Base-by-base conservation (phyloP, 2,113 vertebrate genomes). In the Empidonax alnorum region DNA sequence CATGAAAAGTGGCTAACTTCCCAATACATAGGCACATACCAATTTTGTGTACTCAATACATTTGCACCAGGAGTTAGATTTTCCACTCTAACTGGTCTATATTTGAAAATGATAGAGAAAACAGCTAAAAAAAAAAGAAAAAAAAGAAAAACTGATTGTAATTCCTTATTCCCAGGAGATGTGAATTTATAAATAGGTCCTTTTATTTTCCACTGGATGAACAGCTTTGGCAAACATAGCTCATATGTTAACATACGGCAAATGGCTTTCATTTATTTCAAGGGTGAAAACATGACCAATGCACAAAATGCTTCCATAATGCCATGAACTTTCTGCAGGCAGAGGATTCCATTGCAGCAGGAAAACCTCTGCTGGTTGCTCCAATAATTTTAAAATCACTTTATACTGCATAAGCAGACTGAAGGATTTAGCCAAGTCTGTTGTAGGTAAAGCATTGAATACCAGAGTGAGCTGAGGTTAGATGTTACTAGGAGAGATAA, bases 11-110 rank as follows among this genome's bases (percentile, higher is more conserved):
- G 73, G 91, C 78, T 93, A 92, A 89, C 66, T 66, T 84, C 82
- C 65, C 80, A 92, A 66, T 79, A 76, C 53, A 84, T 25, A 91
- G 49, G 44, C 80, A 94, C 89, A 87, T 61, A 92, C 65, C 68
- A 95, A 91, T 96, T 96, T 94, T 79, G 84, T 79, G 66, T 91
- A 69, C 66, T 75, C 74, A 85, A 61, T 49, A 53, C 7, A 61
- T 84, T 95, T 93, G 41, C 62, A 49, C 28, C 62, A 46, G 44
- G 21, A 69, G 44, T 83, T 92, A 90, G 69, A 68, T 89, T 92
- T 96, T 87, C 93, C 87, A 42, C 18, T 84, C 66, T 68, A 79
- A 49, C 25, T 56, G n/a, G 4, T 82, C 47, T 95, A 65, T 87
- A 84, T 92, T 84, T 84, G 52, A 72, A 89, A 28, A 65, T 27